Percentiles rank a stretch among this genome's conserved stretches.
Evolutionary conservation across 1,140 invertebrate genomes (phyloP).

Genomic region (Drepana arcuata): DNA sequence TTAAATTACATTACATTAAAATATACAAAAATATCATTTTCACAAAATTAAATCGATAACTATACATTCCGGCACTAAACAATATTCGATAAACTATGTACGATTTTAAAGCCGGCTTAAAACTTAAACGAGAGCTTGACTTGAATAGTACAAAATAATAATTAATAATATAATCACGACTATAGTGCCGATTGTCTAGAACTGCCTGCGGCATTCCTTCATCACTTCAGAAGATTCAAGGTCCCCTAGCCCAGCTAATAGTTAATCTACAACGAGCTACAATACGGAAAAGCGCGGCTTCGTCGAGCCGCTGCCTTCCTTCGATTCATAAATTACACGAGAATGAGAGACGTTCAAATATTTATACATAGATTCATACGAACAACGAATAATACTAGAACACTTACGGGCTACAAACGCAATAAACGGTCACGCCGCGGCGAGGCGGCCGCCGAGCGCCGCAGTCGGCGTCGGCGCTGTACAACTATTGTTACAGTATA

Average conservation of each 20-base stretch:
- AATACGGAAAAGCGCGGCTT: slow-evolving; percentile 46
- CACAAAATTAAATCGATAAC: slow-evolving; percentile 66
- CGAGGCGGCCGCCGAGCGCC: slow-evolving; percentile 44
- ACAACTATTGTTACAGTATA: slow-evolving; percentile 50
- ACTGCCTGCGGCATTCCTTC: slow-evolving; percentile 62
- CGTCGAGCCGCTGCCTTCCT: slow-evolving; percentile 43
- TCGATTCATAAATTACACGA: slow-evolving; percentile 69
- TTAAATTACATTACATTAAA: slow-evolving; percentile 67
- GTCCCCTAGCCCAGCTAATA: slow-evolving; percentile 70
- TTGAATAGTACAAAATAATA: slow-evolving; percentile 55
- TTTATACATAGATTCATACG: slow-evolving; percentile 72
- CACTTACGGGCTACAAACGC: slow-evolving; percentile 60
- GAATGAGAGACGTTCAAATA: slow-evolving; percentile 71
- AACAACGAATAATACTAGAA: slow-evolving; percentile 71
- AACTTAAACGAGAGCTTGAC: slow-evolving; percentile 69
- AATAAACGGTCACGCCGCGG: slow-evolving; percentile 41
- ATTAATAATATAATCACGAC: slow-evolving; percentile 62
- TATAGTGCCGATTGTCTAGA: slow-evolving; percentile 69
- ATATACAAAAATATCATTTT: slow-evolving; percentile 72
- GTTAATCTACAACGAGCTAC: slow-evolving; percentile 68
- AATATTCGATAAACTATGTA: slow-evolving; percentile 66
- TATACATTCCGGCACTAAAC: slow-evolving; percentile 65
- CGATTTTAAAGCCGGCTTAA: slow-evolving; percentile 58
- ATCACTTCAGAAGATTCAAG: slow-evolving; percentile 63
- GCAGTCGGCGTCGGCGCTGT: slow-evolving; percentile 46